These are phyloP conservation scores for Spodoptera exigua DNA, from an alignment of 2,888 invertebrate species.

Conservation along the genomic window DNA sequence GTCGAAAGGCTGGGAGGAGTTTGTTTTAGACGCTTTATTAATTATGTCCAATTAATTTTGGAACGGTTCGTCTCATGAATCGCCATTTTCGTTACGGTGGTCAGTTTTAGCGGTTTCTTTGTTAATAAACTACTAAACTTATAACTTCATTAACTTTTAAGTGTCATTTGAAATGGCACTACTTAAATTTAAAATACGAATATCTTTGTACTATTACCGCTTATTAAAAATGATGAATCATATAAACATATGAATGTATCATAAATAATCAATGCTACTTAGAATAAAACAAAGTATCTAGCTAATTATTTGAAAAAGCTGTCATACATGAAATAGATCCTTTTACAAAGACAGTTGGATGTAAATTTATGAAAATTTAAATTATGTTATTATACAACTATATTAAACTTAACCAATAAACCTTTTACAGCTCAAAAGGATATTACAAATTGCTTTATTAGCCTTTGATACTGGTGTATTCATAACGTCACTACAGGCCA, in stretches of 20 bases:
- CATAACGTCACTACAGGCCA: conserved; percentile 48
- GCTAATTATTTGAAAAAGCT: conserved; percentile 22
- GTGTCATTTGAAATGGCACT: conserved; percentile 6
- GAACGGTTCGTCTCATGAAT: conserved; percentile 78
- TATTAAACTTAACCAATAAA: conserved; percentile 49
- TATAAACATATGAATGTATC: too few species aligned
- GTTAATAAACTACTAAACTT: conserved; percentile 52
- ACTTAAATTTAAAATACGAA: too few species aligned
- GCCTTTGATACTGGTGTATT: conserved; percentile 43
- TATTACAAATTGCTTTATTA: conserved; percentile 57
- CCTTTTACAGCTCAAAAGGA: conserved; percentile 48
- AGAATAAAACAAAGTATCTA: conserved; percentile 26
- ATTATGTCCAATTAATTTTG: conserved; percentile 88
- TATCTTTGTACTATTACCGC: too few species aligned
- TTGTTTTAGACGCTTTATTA: conserved; percentile 87
- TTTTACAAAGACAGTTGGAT: conserved; percentile 22
- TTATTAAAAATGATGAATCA: too few species aligned
- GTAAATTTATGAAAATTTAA: conserved; percentile 38
- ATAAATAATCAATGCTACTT: too few species aligned
- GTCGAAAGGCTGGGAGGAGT: conserved; percentile 82
- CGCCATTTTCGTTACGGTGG: conserved; percentile 77
- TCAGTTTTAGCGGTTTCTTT: conserved; percentile 64
- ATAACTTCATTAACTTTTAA: conserved; percentile 39
- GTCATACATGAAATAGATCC: conserved; percentile 21
- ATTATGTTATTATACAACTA: conserved; percentile 40